Evolutionary conservation across 2,888 invertebrate genomes (phyloP).

Genomic region (Drosophila testacea): DNA sequence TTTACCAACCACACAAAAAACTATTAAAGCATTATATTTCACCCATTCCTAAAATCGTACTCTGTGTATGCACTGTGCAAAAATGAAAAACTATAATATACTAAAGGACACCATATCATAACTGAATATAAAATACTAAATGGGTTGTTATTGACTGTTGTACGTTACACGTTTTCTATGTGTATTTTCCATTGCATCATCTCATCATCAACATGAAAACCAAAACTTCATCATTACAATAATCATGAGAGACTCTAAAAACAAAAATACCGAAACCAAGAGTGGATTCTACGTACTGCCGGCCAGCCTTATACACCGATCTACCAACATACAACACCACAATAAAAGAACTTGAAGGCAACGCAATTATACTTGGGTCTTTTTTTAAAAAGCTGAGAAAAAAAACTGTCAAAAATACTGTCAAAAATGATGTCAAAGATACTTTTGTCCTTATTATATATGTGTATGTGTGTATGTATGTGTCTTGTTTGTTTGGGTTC

Average conservation of each 20-base stretch:
- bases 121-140: constrained; percentile 29
- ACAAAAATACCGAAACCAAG: constrained; percentile 3
- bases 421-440: neutral
- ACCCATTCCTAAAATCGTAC: constrained; percentile 34
- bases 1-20: constrained; percentile 13
- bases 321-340: constrained; percentile 28
- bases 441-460: neutral
- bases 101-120: constrained; percentile 8
- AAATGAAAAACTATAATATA: constrained; percentile 5
- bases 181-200: constrained; percentile 34
- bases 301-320: constrained; percentile 19
- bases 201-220: neutral
- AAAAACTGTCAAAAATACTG: constrained; percentile 4
- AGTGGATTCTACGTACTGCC: constrained; percentile 13
- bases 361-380: constrained; percentile 6
- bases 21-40: constrained; percentile 22
- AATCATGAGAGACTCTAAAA: constrained; percentile 6
- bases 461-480: constrained; percentile 17
- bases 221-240: constrained; percentile 8
- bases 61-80: constrained; percentile 62
- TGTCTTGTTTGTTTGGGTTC: constrained; percentile 34
- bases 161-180: constrained; percentile 40
- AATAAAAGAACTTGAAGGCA: neutral
- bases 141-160: constrained; percentile 59
- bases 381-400: neutral